Evolutionary conservation across 2,113 vertebrate genomes (phyloP).

Genomic region (Hipposideros armiger): DNA sequence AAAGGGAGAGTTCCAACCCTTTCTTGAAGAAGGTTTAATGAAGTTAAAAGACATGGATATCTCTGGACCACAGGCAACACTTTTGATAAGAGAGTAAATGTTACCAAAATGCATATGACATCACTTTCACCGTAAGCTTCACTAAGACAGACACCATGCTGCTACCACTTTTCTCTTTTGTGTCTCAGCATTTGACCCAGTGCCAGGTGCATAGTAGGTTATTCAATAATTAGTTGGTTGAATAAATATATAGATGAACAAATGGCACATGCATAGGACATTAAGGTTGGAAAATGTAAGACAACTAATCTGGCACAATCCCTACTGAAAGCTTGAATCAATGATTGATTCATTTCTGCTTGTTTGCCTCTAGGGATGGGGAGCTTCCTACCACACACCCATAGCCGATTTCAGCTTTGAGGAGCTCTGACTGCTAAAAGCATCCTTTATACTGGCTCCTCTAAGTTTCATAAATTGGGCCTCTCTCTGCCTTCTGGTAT

Average conservation of each 20-base stretch:
- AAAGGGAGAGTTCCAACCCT: neutral
- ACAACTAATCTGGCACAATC: neutral
- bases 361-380: neutral
- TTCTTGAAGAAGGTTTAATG: neutral
- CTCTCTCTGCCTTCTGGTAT: neutral
- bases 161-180: neutral
- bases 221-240: neutral
- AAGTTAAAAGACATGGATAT: accelerated
- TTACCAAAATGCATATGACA: accelerated
- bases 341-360: neutral
- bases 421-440: neutral
- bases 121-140: neutral
- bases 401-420: neutral
- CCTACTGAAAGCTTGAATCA: neutral
- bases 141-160: accelerated
- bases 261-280: accelerated
- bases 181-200: too few species aligned
- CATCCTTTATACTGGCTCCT: neutral
- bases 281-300: too few species aligned
- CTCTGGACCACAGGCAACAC: neutral
- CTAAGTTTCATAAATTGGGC: neutral
- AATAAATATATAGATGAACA: neutral
- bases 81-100: too few species aligned
- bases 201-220: too few species aligned
- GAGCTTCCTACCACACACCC: neutral